phyloP scores from a whole-genome alignment of 1,140 invertebrate genomes.

The Rhynchophorus ferrugineus region DNA sequence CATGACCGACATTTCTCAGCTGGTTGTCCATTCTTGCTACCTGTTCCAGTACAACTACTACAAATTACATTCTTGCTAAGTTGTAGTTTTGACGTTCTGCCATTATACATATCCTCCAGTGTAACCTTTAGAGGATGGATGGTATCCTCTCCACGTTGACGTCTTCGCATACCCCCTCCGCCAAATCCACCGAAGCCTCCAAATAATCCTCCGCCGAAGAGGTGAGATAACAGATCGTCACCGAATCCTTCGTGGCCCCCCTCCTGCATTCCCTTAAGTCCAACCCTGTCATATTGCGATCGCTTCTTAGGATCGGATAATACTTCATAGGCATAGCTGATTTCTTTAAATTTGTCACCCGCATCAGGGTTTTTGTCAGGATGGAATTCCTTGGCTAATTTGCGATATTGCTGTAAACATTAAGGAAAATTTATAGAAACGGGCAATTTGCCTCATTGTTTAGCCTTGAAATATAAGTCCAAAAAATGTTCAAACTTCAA shows the following conservation, averaged over 20 bases:
- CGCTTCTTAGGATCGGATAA: slow-evolving; percentile 65
- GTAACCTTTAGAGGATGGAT: slow-evolving; percentile 68
- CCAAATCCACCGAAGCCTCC: slow-evolving; percentile 38
- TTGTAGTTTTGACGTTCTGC: slow-evolving; percentile 74
- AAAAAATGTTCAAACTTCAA: no score
- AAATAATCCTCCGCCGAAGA: slow-evolving; percentile 57
- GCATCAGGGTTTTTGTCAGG: slow-evolving; percentile 80
- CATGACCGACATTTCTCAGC: slow-evolving; percentile 66
- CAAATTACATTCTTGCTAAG: slow-evolving; percentile 85
- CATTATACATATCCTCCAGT: slow-evolving; percentile 88
- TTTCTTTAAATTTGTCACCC: slow-evolving; percentile 83
- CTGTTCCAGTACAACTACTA: slow-evolving; percentile 71
- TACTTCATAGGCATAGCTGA: slow-evolving; percentile 81
- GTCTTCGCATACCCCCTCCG: slow-evolving; percentile 42
- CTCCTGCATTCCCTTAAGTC: slow-evolving; percentile 72
- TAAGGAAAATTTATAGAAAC: slow-evolving; percentile 9
- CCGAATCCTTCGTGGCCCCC: slow-evolving; percentile 52
- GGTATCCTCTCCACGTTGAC: slow-evolving; percentile 59
- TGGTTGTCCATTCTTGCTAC: slow-evolving; percentile 67
- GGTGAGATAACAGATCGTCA: slow-evolving; percentile 57
- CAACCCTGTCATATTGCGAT: slow-evolving; percentile 66
- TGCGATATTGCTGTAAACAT: slow-evolving; percentile 62
- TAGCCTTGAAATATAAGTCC: slow-evolving; percentile 23
- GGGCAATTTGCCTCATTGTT: no score
- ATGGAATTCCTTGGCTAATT: slow-evolving; percentile 80